Evolutionary conservation across 1,140 invertebrate species (phyloP).

Genomic region (Procambarus clarkii): DNA sequence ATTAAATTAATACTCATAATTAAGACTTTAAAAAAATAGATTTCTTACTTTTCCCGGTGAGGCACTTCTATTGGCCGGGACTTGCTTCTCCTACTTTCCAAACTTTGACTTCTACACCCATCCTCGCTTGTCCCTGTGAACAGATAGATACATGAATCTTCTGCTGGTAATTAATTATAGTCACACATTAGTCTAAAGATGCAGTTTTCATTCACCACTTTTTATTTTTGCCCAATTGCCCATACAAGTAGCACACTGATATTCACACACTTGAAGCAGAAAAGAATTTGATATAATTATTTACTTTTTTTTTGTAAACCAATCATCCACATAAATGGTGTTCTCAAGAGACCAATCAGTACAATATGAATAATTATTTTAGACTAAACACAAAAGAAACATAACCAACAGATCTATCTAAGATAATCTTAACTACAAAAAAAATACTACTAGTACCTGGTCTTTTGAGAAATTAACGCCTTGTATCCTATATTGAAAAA

Average conservation of each 20-base stretch:
- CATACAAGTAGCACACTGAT: neutral
- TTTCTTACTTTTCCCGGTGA: conserved; percentile 64
- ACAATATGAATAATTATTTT: neutral
- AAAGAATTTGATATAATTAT: conserved; percentile 14
- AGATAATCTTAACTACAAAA: neutral
- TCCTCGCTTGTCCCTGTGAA: conserved; percentile 66
- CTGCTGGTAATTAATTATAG: neutral
- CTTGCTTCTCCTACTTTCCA: conserved; percentile 55
- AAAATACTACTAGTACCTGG: conserved; percentile 1
- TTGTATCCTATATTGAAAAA: conserved; percentile 20
- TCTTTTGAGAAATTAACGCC: conserved; percentile 39
- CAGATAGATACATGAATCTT: conserved; percentile 55
- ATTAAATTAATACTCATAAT: no score
- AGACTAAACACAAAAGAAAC: neutral
- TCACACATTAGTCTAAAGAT: conserved; percentile 15
- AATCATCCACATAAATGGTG: conserved; percentile 25
- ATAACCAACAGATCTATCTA: neutral
- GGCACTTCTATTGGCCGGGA: conserved; percentile 56
- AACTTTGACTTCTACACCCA: conserved; percentile 59
- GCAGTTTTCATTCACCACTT: conserved; percentile 19
- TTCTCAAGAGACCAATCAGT: conserved; percentile 53
- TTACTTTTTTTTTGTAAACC: conserved; percentile 7
- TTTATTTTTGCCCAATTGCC: neutral
- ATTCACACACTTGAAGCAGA: conserved; percentile 36
- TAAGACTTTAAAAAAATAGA: no score